These are phyloP conservation scores for Shinisaurus crocodilurus DNA, from an alignment of 2,113 vertebrate species.

Conservation along the genomic window DNA sequence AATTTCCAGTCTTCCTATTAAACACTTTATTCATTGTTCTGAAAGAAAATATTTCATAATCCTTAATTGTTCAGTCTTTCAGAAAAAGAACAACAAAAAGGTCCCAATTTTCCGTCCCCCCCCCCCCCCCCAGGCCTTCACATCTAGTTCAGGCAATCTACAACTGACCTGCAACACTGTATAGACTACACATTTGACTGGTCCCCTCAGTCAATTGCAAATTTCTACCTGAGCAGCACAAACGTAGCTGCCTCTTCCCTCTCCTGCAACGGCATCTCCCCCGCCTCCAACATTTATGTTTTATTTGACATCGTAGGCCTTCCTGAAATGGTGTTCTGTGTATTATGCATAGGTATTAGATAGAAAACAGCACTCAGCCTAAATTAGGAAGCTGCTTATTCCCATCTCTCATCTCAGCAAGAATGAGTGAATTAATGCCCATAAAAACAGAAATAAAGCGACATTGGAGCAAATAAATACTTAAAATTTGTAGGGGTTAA, in stretches of 20 bases:
- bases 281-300: not conserved
- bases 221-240: not conserved
- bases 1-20: too few relatives aligned
- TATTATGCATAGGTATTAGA: not conserved
- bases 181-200: not conserved
- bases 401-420: not conserved
- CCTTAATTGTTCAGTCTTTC: too few relatives aligned
- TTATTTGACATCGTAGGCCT: not conserved
- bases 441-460: conserved; percentile 11
- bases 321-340: conserved; percentile 10
- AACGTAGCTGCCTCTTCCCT: not conserved
- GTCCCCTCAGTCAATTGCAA: not conserved
- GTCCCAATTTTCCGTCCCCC: too few relatives aligned
- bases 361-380: not conserved
- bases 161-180: not conserved
- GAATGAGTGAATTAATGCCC: conserved; percentile 2
- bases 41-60: too few relatives aligned
- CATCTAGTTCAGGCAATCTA: not conserved
- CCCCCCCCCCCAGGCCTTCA: too few relatives aligned
- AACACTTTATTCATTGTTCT: too few relatives aligned
- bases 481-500: not conserved
- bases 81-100: too few relatives aligned
- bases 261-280: not conserved
- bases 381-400: not conserved
- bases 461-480: not conserved